phyloP scores from a whole-genome alignment of 2,888 invertebrate genomes.

The Hartigia nigra region DNA sequence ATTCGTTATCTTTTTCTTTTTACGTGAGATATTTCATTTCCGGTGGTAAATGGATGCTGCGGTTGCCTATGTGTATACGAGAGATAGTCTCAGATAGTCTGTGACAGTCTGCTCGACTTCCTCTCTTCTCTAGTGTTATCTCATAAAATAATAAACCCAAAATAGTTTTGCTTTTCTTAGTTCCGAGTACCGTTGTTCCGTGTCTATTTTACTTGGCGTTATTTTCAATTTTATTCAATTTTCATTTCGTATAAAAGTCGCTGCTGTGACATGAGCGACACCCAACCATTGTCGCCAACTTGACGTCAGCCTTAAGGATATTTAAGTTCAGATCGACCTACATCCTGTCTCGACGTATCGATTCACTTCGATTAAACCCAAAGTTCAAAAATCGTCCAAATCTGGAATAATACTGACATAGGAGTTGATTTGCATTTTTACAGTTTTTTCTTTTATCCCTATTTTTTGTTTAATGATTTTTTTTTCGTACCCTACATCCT shows the following conservation, averaged over 20 bases:
- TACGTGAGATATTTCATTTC: neutral
- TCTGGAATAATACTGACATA: neutral
- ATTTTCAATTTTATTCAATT: neutral
- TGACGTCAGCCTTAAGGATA: neutral
- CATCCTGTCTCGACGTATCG: neutral
- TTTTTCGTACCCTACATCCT: neutral
- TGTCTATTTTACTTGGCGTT: neutral
- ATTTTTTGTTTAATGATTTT: neutral
- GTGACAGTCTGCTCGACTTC: neutral
- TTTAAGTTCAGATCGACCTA: neutral
- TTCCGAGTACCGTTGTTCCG: accelerated
- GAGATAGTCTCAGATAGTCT: neutral
- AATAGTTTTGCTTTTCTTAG: neutral
- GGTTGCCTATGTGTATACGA: too few species aligned
- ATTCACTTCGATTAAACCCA: too few species aligned
- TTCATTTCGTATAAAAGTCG: neutral
- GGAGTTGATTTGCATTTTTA: neutral
- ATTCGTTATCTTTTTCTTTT: neutral
- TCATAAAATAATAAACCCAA: neutral
- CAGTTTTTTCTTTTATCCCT: neutral
- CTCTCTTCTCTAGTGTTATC: neutral
- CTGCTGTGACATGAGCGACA: neutral
- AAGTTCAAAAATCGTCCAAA: neutral
- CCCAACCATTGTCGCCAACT: neutral
- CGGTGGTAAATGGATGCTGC: neutral